Conservation (phyloP, 2,888 invertebrate species). For the Bruchidius siliquastri region DNA sequence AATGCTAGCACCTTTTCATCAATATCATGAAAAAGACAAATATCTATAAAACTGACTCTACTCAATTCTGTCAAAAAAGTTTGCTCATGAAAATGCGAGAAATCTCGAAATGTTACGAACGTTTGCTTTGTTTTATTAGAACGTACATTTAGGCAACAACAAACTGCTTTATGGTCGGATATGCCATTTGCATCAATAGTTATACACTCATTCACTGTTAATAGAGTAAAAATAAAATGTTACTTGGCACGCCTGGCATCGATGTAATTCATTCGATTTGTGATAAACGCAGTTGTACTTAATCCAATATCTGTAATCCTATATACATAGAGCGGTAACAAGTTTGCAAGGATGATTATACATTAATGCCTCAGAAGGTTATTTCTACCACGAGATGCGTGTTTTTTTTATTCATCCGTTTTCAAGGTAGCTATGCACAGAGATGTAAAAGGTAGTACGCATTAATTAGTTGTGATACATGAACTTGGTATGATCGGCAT, state of each 20-base stretch:
- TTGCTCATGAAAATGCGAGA: too few relatives aligned
- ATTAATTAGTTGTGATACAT: background rate
- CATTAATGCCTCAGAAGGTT: background rate
- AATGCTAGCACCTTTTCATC: too few relatives aligned
- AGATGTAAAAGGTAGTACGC: background rate
- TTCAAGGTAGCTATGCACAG: background rate
- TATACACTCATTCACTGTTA: too few relatives aligned
- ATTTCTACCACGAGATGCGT: background rate
- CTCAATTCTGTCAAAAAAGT: too few relatives aligned
- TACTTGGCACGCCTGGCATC: background rate
- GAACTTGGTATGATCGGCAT: background rate
- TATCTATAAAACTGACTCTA: too few relatives aligned
- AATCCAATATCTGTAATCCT: background rate
- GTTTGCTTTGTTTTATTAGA: too few relatives aligned
- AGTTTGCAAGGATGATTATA: background rate
- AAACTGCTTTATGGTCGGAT: too few relatives aligned
- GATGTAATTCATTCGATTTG: background rate
- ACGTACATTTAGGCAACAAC: too few relatives aligned
- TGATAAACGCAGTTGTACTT: background rate
- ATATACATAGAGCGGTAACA: background rate
- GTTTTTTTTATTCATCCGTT: background rate
- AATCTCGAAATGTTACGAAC: too few relatives aligned
- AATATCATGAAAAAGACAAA: too few relatives aligned
- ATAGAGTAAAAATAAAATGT: too few relatives aligned
- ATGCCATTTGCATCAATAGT: too few relatives aligned